These are phyloP conservation scores for Drosophila leonis DNA, from an alignment of 2,888 invertebrate species.

Conservation along the genomic window DNA sequence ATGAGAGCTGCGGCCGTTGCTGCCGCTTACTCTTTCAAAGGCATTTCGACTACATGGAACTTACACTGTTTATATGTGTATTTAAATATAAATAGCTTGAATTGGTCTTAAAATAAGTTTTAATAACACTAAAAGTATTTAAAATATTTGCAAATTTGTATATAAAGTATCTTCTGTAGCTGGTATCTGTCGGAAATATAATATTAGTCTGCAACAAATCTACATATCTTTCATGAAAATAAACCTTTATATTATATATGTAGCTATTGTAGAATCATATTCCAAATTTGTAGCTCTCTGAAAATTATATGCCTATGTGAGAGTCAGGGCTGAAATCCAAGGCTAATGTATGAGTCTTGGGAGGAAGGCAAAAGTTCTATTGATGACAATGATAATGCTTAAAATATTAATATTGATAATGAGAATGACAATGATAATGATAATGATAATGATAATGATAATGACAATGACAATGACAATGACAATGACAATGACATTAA, in stretches of 20 bases:
- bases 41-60: not conserved
- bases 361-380: no score
- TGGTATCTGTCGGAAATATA: not conserved
- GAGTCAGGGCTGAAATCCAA: no score
- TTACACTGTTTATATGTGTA: not conserved
- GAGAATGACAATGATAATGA: constrained; percentile 3
- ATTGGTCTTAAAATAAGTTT: not conserved
- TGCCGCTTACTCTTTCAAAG: constrained; percentile 2
- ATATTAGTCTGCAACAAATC: no score
- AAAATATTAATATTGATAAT: not conserved
- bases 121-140: not conserved
- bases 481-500: not conserved
- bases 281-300: no score
- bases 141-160: not conserved
- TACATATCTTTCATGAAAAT: no score
- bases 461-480: constrained; percentile 1
- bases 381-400: not conserved
- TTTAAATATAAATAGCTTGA: not conserved
- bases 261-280: no score
- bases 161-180: not conserved
- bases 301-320: no score
- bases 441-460: not conserved
- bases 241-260: no score
- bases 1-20: not conserved
- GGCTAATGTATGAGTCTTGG: no score